These are phyloP conservation scores for Sebastes itinus DNA, from an alignment of 2,797 vertebrate species.

Conservation along the genomic window DNA sequence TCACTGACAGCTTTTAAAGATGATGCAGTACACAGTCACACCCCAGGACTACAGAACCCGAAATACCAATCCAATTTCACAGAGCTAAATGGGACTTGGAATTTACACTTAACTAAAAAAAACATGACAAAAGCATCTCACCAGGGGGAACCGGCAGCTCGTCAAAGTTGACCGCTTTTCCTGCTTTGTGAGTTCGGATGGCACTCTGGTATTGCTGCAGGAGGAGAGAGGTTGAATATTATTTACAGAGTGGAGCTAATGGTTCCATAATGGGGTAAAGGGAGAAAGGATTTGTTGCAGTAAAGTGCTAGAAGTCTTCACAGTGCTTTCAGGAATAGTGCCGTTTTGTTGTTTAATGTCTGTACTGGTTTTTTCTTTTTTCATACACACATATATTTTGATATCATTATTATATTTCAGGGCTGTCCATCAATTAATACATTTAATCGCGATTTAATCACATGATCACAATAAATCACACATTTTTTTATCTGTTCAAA, in stretches of 20 bases:
- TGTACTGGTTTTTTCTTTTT: background rate
- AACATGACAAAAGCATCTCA: conserved; percentile 62
- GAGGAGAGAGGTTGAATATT: background rate
- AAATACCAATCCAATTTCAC: background rate
- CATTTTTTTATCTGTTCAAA: too few relatives aligned
- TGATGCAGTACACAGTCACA: background rate
- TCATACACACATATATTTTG: background rate
- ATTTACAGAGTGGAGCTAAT: background rate
- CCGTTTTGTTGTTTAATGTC: background rate
- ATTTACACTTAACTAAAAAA: background rate
- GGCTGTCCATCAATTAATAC: too few relatives aligned
- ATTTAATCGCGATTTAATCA: too few relatives aligned
- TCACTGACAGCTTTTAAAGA: background rate
- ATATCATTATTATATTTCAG: background rate
- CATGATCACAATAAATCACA: too few relatives aligned
- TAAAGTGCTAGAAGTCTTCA: background rate
- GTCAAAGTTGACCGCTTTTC: conserved; percentile 88
- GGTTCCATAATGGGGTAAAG: background rate
- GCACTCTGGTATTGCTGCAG: conserved; percentile 96
- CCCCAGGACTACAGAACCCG: background rate
- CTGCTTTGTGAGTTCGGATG: conserved; percentile 90
- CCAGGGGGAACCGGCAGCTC: conserved; percentile 95
- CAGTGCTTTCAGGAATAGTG: background rate
- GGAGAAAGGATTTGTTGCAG: background rate
- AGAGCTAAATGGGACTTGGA: background rate